Base-by-base conservation (phyloP, 1,140 invertebrate species). In the Drosophila nigrodunni region DNA sequence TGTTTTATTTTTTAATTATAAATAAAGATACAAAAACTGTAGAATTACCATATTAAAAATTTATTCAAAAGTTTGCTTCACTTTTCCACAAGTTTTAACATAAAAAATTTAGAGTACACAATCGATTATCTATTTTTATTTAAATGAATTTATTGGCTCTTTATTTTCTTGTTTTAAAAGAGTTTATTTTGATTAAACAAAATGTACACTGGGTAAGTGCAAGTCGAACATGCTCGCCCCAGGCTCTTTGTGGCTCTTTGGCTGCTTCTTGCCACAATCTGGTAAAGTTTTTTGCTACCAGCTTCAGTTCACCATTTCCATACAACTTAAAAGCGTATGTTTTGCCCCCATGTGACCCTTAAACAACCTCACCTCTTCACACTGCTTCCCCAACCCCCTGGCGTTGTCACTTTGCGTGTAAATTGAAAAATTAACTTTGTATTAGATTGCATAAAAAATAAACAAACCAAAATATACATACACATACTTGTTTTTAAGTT, bases 371-470 rank as follows among this genome's bases (percentile, higher is more conserved):
- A 3, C 3, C 2, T 9, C 8, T 15, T 15, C 15, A 15, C 15
- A 15, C 15, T 15, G 15, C 15, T 15, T n/a, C 35, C 39, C 7
- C 15, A 10, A 11, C 62, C 18, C 39, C 41, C 34, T 18, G 18
- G 1, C 4, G 30, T 30, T 35, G 61, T 15, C 47, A 61, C 57
- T 69, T 59, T 73, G 74, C 50, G 75, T 77, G 70, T 64, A 77
- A 77, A 74, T 77, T 77, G 70, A 61, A 64, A 74, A 77, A 74
- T 77, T 74, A 74, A 74, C 58, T 77, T 64, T 43, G 34, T 62
- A 76, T 67, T 77, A 67, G 70, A 55, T 61, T 77, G 49, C 39
- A 43, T 52, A 34, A 47, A 52, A 72, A 30, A 52, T 43, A 52
- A 43, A 75, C 46, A 25, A 59, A 58, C 18, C 15, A 58, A 66